A percentile compares a stretch with the other conserved stretches of the same genome.
These are phyloP conservation scores for Equus przewalskii DNA, from an alignment of 2,113 vertebrate genomes.

Conservation along the genomic window DNA sequence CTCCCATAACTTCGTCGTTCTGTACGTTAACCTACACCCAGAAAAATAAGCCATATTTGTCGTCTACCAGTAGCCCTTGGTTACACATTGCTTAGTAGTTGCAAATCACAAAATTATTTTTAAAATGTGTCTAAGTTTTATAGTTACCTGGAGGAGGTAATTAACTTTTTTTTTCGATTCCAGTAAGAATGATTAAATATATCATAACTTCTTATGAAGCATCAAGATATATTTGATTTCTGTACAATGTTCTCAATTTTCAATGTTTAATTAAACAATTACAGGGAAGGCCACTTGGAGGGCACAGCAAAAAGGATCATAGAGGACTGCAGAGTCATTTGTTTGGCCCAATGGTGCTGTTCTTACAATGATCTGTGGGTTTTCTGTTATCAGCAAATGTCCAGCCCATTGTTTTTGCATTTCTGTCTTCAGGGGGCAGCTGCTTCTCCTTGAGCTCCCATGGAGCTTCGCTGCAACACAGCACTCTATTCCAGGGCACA, in stretches of 20 bases:
- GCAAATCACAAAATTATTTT: slow-evolving; percentile 33
- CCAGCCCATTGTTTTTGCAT: slow-evolving; percentile 64
- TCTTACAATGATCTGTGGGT: background rate
- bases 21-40: background rate
- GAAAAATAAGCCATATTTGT: slow-evolving; percentile 5
- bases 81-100: background rate
- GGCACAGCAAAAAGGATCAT: slow-evolving; percentile 30
- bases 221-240: slow-evolving; percentile 36
- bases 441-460: slow-evolving; percentile 74
- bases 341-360: background rate
- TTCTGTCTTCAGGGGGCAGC: slow-evolving; percentile 70
- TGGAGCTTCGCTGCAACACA: slow-evolving; percentile 63
- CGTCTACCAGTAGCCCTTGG: background rate
- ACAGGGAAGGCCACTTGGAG: slow-evolving; percentile 54
- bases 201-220: slow-evolving; percentile 55
- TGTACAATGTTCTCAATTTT: slow-evolving; percentile 59
- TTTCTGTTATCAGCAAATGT: slow-evolving; percentile 68
- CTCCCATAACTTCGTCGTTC: background rate
- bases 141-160: slow-evolving; percentile 31
- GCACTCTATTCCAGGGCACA: slow-evolving; percentile 73
- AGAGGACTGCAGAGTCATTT: slow-evolving; percentile 20
- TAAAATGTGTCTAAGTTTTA: background rate
- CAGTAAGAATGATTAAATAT: slow-evolving; percentile 40
- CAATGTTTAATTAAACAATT: slow-evolving; percentile 40
- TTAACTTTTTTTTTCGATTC: background rate